These are phyloP conservation scores for Megalops atlanticus DNA, from an alignment of 2,113 vertebrate genomes.

Conservation along the genomic window DNA sequence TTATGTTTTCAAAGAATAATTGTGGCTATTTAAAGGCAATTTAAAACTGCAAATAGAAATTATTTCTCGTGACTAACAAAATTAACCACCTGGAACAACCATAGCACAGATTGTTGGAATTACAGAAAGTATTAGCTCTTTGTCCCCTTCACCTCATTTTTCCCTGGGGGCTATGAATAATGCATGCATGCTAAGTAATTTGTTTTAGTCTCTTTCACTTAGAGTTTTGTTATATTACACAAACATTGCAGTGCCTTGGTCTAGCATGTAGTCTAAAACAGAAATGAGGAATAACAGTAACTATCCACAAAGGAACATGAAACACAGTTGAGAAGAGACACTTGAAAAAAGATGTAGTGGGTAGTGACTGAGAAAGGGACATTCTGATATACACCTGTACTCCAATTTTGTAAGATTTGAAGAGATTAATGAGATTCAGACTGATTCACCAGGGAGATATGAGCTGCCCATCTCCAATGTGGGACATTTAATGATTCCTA, in stretches of 20 bases:
- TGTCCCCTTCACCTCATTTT: neutral
- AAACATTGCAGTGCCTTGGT: neutral
- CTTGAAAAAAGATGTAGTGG: too few species aligned
- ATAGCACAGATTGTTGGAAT: neutral
- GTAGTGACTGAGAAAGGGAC: too few species aligned
- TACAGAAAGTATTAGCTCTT: slow-evolving; percentile 2
- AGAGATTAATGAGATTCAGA: too few species aligned
- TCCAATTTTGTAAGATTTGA: too few species aligned
- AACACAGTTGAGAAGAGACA: neutral
- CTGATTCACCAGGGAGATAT: too few species aligned
- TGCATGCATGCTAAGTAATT: neutral
- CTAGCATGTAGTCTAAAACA: neutral
- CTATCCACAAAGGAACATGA: neutral
- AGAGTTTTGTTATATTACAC: neutral
- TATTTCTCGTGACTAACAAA: neutral
- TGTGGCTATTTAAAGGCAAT: slow-evolving; percentile 6
- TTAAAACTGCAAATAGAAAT: neutral
- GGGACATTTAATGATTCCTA: too few species aligned
- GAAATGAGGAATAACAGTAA: neutral
- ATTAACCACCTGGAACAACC: neutral
- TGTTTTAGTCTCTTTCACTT: neutral
- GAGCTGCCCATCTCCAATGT: too few species aligned
- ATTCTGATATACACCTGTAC: too few species aligned
- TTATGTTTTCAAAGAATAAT: neutral
- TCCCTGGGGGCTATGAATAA: neutral